Evolutionary conservation across 2,113 vertebrate genomes (phyloP).

Genomic region (Rhinoptilus africanus): DNA sequence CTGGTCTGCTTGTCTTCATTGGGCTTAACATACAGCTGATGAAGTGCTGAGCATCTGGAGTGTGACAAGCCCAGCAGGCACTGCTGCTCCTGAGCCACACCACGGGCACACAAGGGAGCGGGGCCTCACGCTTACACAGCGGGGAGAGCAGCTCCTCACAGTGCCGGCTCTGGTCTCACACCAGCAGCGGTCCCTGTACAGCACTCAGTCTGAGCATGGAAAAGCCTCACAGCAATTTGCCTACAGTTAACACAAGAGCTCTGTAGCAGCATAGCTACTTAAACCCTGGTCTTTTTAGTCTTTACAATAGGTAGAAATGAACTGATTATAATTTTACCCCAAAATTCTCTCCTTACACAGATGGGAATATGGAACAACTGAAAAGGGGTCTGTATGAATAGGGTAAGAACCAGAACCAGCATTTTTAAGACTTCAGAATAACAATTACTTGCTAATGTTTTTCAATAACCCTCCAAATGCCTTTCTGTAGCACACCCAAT

Average conservation of each 20-base stretch:
- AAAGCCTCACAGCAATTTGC: not conserved
- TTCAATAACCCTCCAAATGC: not conserved
- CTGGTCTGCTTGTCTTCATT: not conserved
- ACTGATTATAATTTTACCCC: not conserved
- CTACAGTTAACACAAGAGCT: not conserved
- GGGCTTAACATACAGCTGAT: not conserved
- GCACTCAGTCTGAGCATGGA: rapidly evolving
- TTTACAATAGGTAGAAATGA: not conserved
- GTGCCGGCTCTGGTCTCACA: not conserved
- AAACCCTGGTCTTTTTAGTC: not conserved
- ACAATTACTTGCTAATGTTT: not conserved
- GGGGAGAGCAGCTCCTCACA: not conserved
- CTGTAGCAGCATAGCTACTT: not conserved
- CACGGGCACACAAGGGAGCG: rapidly evolving
- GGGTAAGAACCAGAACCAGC: not conserved
- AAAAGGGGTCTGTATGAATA: not conserved
- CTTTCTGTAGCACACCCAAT: not conserved
- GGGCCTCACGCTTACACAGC: rapidly evolving
- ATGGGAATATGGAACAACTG: not conserved
- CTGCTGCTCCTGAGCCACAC: not conserved
- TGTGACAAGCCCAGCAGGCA: not conserved
- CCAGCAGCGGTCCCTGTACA: rapidly evolving
- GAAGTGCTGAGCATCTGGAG: not conserved
- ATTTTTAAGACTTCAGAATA: not conserved
- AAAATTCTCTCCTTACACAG: not conserved